These are phyloP conservation scores for Dorcus hopei DNA, from an alignment of 2,888 invertebrate species.

Conservation along the genomic window DNA sequence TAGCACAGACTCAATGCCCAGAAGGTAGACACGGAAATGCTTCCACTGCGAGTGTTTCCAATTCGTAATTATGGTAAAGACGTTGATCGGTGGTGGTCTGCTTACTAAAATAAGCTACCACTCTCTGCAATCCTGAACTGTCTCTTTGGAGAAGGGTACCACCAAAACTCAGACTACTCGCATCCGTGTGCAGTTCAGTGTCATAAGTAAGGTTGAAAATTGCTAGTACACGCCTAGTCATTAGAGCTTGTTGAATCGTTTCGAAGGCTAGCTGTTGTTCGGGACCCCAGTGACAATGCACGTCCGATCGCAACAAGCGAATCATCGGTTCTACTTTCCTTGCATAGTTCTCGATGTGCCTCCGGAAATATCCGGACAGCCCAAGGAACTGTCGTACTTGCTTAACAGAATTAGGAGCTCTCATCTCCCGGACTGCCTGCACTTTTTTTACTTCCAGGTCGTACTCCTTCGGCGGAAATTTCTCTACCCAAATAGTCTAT, in stretches of 20 bases:
- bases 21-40: slow-evolving; percentile 28
- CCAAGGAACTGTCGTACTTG: slow-evolving; percentile 24
- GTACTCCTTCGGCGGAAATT: slow-evolving; percentile 10
- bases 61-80: slow-evolving; percentile 31
- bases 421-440: slow-evolving; percentile 15
- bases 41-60: slow-evolving; percentile 37
- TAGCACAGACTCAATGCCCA: slow-evolving; percentile 23
- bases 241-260: slow-evolving; percentile 4
- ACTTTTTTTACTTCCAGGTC: no score
- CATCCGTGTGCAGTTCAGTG: no score
- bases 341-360: slow-evolving; percentile 24
- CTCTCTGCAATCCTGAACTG: no score
- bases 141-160: no score
- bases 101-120: slow-evolving; percentile 18
- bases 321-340: slow-evolving; percentile 18
- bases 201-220: no score
- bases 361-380: slow-evolving; percentile 24
- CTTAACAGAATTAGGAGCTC: slow-evolving; percentile 3
- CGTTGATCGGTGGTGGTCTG: slow-evolving; percentile 14
- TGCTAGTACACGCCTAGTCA: slow-evolving; percentile 10
- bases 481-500: slow-evolving; percentile 21
- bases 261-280: slow-evolving; percentile 11
- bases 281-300: no score
- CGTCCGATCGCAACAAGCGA: slow-evolving; percentile 14
- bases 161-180: no score